Percentiles rank a stretch among this genome's conserved stretches.
phyloP scores from a whole-genome alignment of 1,140 invertebrate genomes.

The Atopsyche davidsoni region DNA sequence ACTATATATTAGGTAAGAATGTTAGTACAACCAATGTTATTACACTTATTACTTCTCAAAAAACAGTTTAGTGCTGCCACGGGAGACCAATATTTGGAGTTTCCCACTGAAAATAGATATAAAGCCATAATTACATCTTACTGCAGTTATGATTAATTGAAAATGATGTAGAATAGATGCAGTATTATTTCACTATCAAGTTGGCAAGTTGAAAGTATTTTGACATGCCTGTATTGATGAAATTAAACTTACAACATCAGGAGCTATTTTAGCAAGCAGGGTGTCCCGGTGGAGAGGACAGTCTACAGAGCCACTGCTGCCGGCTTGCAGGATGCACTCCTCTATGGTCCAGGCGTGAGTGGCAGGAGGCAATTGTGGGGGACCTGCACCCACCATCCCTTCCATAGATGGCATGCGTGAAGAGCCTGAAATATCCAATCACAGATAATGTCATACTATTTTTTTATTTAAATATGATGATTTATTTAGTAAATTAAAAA shows the following conservation, averaged over 20 bases:
- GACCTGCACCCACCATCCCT: conserved; percentile 43
- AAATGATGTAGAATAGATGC: no score
- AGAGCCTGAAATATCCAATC: conserved; percentile 42
- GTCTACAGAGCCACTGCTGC: conserved; percentile 35
- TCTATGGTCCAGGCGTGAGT: conserved; percentile 83
- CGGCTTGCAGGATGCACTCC: conserved; percentile 87
- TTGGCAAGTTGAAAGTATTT: no score
- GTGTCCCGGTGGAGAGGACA: conserved; percentile 56
- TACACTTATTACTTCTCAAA: no score
- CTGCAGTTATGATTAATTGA: no score
- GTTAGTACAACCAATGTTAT: no score
- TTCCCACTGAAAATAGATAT: no score
- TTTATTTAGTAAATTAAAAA: background rate
- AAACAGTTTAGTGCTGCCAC: no score
- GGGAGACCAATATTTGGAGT: no score
- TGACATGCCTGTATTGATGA: no score
- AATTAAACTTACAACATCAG: conserved; percentile 62
- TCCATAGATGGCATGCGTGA: conserved; percentile 78
- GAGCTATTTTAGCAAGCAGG: conserved; percentile 59
- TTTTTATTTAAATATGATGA: background rate
- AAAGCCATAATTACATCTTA: no score
- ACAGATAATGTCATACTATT: conserved; percentile 2
- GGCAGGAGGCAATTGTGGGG: conserved; percentile 32
- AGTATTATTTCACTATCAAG: no score
- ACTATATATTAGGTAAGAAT: no score